phyloP scores from a whole-genome alignment of 1,140 invertebrate genomes.

The Ips typographus region DNA sequence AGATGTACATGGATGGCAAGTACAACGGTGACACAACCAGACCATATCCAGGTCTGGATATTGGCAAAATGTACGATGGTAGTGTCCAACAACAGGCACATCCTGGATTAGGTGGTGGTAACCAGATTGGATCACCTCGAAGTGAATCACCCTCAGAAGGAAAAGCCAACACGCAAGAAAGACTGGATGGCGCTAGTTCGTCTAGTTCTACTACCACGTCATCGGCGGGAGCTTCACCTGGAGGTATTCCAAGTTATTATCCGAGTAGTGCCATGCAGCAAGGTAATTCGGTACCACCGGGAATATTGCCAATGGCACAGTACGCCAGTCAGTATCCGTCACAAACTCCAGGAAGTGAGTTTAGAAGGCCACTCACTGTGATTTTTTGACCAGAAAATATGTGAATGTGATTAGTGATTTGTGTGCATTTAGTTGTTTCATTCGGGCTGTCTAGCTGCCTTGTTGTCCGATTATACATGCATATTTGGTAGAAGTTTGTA shows the following conservation, averaged over 20 bases:
- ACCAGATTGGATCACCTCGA: slow-evolving; percentile 55
- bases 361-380: slow-evolving; percentile 76
- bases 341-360: slow-evolving; percentile 61
- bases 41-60: slow-evolving; percentile 60
- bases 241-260: slow-evolving; percentile 63
- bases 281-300: slow-evolving; percentile 54
- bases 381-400: slow-evolving; percentile 81
- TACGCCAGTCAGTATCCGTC: slow-evolving; percentile 62
- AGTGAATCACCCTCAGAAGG: slow-evolving; percentile 64
- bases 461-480: too few relatives aligned
- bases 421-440: background rate
- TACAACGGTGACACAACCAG: slow-evolving; percentile 48
- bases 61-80: slow-evolving; percentile 66
- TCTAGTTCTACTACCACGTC: slow-evolving; percentile 59
- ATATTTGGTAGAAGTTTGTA: too few relatives aligned
- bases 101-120: slow-evolving; percentile 36
- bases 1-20: slow-evolving; percentile 78
- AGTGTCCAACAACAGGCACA: slow-evolving; percentile 49
- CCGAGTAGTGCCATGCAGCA: slow-evolving; percentile 56
- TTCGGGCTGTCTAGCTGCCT: too few relatives aligned
- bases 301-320: slow-evolving; percentile 64
- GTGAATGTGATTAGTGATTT: slow-evolving; percentile 44
- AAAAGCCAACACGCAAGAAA: slow-evolving; percentile 51
- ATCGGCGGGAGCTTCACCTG: slow-evolving; percentile 65
- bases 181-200: slow-evolving; percentile 58